A percentile compares a stretch with the other conserved stretches of the same genome.
phyloP scores from a whole-genome alignment of 2,797 vertebrate genomes.

The Xenentodon cancila region DNA sequence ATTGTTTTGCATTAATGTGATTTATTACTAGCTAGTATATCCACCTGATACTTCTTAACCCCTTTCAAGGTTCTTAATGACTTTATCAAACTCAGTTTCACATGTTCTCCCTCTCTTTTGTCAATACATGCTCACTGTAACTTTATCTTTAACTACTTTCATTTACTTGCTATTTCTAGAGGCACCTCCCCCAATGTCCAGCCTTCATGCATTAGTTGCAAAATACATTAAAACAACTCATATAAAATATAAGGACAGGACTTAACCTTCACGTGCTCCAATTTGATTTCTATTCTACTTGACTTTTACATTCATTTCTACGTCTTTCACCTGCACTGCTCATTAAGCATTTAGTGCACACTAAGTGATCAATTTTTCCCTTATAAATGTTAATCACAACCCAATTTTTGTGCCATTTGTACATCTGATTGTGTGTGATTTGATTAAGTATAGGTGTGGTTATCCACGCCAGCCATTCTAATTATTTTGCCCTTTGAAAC shows the following conservation, averaged over 20 bases:
- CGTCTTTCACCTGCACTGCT: slow-evolving; percentile 2
- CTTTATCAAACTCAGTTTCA: slow-evolving; percentile 1
- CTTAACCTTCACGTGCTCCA: not conserved
- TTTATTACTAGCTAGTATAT: slow-evolving; percentile 4
- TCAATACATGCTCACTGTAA: slow-evolving; percentile 4
- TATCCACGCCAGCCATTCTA: no score
- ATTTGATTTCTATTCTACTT: not conserved
- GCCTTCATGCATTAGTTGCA: slow-evolving; percentile 3
- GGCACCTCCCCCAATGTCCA: not conserved
- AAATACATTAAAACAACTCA: not conserved
- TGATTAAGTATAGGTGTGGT: no score
- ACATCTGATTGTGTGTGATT: no score
- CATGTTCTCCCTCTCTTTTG: not conserved
- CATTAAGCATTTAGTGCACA: not conserved
- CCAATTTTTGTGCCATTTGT: no score
- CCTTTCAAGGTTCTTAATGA: slow-evolving; percentile 4
- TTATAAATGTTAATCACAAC: no score
- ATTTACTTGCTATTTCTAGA: slow-evolving; percentile 4
- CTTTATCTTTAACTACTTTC: slow-evolving; percentile 1
- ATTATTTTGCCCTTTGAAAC: no score
- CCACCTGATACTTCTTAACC: not conserved
- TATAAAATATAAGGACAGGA: not conserved
- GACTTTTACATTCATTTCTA: not conserved
- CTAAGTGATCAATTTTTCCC: no score
- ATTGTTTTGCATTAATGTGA: not conserved